Base-by-base conservation (phyloP, 2,113 vertebrate species). In the Hylia prasina region DNA sequence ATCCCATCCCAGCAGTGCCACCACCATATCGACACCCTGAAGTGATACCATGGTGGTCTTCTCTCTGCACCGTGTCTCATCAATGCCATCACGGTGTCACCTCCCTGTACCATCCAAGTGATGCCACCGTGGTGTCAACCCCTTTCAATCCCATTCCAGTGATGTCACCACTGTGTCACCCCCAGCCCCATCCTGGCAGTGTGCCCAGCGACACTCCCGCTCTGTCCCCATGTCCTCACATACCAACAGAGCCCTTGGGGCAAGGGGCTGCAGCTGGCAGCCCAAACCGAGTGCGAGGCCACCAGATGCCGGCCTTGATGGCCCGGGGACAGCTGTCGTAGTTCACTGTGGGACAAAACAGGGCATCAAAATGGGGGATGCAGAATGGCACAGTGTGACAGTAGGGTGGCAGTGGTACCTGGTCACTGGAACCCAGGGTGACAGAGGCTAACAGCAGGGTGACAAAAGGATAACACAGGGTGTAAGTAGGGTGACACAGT, bases 281-380 rank as follows among this genome's bases (percentile, higher is more conserved):
- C 87, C 99, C 99, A 12, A 99, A 99, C 89, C 98, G 99, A 13
- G 99, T 99, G 78, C 99, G 98, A 56, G 99, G 99, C 99, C 99
- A 99, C 99, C 99, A 99, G 91, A 99, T 99, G 79, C 97, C 98
- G 42, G 98, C 98, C 93, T 99, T 98, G 1, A 98, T 99, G 57
- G 99, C 98, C 83, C 99, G 98, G 31, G 99, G 99, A 93, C 99
- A 99, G 96, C 99, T 99, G 98, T 99, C 99, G 3, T 99, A 99
- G 96, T 99, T 99, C 87, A 99, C 99, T 99, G 98, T 2, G 15
- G 71, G 69, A 40, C 50, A 85, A 75, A 91, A 56, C 2, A 2
- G 1, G 40, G 0, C 23, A 96, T 53, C 37, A 63, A 23, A 69
- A 69, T 45, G 33, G 19, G 15, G 28, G 57, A 31, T 0, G 3